Conservation (phyloP, 2,797 vertebrate species). For the Premnoplex brunnescens region DNA sequence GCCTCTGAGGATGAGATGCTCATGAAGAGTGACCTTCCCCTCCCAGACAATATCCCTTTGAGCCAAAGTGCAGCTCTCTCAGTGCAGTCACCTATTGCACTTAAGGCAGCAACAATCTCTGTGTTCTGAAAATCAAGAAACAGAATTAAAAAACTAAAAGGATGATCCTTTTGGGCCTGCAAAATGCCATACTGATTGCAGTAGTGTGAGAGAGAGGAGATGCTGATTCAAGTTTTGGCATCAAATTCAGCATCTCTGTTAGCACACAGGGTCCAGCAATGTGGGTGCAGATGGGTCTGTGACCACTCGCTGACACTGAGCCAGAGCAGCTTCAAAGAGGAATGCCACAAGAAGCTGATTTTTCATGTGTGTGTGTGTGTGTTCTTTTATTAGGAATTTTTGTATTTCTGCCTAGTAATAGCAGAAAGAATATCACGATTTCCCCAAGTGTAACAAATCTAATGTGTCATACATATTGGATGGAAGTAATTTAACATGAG, state of each 20-base stretch:
- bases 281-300: slow-evolving; percentile 22
- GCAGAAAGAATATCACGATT: slow-evolving; percentile 45
- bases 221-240: neutral
- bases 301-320: slow-evolving; percentile 32
- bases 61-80: neutral
- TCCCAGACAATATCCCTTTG: neutral
- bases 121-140: neutral
- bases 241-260: neutral
- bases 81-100: neutral
- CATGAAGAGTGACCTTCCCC: neutral
- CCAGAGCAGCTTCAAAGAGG: slow-evolving; percentile 67
- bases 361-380: slow-evolving; percentile 49
- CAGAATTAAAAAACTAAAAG: neutral
- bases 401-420: slow-evolving; percentile 59
- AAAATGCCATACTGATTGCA: neutral
- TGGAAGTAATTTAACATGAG: slow-evolving; percentile 72
- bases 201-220: neutral
- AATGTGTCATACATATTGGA: slow-evolving; percentile 59
- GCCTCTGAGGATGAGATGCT: neutral
- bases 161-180: neutral
- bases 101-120: neutral
- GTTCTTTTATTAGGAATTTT: slow-evolving; percentile 67
- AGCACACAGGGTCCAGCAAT: slow-evolving; percentile 2
- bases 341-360: slow-evolving; percentile 54
- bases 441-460: slow-evolving; percentile 65